Evolutionary conservation across 2,113 vertebrate species (phyloP).

Genomic region (Festucalex cinctus): DNA sequence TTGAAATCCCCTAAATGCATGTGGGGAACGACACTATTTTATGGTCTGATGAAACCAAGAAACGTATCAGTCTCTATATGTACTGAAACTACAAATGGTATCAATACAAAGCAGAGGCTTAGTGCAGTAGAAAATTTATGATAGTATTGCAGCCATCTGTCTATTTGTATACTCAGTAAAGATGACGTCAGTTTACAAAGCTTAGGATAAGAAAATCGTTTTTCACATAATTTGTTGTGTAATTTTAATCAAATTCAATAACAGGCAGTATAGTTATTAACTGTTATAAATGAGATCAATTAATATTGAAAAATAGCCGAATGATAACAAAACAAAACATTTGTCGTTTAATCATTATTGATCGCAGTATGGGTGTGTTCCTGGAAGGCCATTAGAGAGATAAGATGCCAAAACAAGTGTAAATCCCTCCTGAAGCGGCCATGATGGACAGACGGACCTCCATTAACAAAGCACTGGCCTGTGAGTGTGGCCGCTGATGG

Average conservation of each 20-base stretch:
- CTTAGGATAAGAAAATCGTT: background rate
- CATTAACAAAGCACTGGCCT: constrained; percentile 92
- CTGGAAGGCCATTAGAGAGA: constrained; percentile 68
- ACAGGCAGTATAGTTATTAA: background rate
- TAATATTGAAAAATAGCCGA: background rate
- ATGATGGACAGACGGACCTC: constrained; percentile 94
- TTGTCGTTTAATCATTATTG: background rate
- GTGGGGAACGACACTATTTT: too few species aligned
- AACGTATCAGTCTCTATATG: too few species aligned
- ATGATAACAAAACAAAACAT: background rate
- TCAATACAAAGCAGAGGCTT: too few species aligned
- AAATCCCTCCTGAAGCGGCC: constrained; percentile 84
- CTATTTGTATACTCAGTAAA: too few species aligned
- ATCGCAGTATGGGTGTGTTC: constrained; percentile 50
- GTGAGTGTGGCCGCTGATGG: constrained; percentile 92
- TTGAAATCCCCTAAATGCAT: too few species aligned
- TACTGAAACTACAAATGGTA: too few species aligned
- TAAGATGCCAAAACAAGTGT: constrained; percentile 88
- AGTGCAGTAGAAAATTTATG: too few species aligned
- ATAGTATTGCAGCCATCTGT: too few species aligned
- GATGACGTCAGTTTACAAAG: background rate
- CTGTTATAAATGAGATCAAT: background rate
- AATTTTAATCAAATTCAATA: background rate
- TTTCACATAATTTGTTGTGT: too few species aligned
- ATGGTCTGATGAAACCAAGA: too few species aligned